Conservation (phyloP, 1,140 invertebrate genomes). For the Diorhabda carinulata region DNA sequence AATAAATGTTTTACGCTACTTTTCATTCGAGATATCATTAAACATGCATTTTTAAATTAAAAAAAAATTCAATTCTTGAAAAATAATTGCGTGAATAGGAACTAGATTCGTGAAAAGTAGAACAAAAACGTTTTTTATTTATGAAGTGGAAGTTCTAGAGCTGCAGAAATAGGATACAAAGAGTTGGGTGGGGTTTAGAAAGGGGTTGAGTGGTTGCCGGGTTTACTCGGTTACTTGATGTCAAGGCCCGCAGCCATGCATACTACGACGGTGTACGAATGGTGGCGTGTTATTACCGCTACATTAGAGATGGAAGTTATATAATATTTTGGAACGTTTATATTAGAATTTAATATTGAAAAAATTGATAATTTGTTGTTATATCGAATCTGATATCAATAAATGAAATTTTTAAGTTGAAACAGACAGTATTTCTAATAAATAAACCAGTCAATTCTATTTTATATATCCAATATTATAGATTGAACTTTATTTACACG, state of each 20-base stretch:
- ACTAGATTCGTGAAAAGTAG: constrained; percentile 1
- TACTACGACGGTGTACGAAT: constrained; percentile 11
- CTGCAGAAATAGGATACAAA: not conserved
- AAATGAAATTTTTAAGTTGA: no score
- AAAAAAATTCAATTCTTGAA: constrained; percentile 6
- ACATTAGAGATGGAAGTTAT: not conserved
- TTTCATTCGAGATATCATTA: not conserved
- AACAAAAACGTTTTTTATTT: constrained; percentile 8
- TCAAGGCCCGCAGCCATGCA: constrained; percentile 14
- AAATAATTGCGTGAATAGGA: not conserved
- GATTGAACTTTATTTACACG: no score
- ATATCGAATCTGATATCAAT: no score
- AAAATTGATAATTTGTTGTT: no score
- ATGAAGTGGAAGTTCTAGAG: not conserved
- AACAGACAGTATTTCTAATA: no score
- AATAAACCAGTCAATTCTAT: no score
- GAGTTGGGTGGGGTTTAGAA: not conserved
- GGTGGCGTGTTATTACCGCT: constrained; percentile 14
- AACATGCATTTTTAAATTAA: not conserved
- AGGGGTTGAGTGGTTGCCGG: constrained; percentile 12
- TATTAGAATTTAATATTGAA: no score
- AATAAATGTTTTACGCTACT: not conserved
- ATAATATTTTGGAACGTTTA: no score
- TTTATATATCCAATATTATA: no score
- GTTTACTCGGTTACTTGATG: constrained; percentile 17